A percentile compares a stretch with the other conserved stretches of the same genome.
Conservation (phyloP, 92 coral and sea anemone genomes). For the Isaurus tuberculatus region DNA sequence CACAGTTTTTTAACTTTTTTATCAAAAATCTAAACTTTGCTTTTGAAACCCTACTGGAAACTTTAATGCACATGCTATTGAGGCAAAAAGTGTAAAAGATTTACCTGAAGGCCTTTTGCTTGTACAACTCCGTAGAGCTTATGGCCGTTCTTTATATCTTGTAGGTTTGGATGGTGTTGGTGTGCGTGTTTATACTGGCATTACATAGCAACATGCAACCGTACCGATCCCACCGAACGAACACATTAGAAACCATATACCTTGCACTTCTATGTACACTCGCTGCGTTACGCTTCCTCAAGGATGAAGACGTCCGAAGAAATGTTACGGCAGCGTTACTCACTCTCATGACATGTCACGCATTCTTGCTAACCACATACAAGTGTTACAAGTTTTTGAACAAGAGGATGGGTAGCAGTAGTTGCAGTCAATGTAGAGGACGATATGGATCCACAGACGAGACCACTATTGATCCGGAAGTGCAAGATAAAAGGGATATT, state of each 20-base stretch:
- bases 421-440: slow-evolving; percentile 8
- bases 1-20: too few species aligned
- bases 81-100: too few species aligned
- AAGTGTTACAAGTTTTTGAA: slow-evolving; percentile 62
- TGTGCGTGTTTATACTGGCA: slow-evolving; percentile 64
- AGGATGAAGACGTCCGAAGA: slow-evolving; percentile 48
- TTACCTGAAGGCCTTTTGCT: background rate
- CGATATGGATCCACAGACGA: slow-evolving; percentile 68
- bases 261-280: slow-evolving; percentile 72
- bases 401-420: slow-evolving; percentile 41
- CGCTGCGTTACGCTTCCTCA: slow-evolving; percentile 69
- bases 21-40: too few species aligned
- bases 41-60: too few species aligned
- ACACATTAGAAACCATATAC: slow-evolving; percentile 83
- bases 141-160: background rate
- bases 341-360: slow-evolving; percentile 60
- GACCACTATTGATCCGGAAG: slow-evolving; percentile 47
- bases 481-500: slow-evolving; percentile 48
- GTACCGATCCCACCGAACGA: slow-evolving; percentile 72
- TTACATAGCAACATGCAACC: slow-evolving; percentile 94
- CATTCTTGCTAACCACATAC: slow-evolving; percentile 37
- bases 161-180: slow-evolving; percentile 77
- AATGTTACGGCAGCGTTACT: slow-evolving; percentile 49
- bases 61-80: too few species aligned
- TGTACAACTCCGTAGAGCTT: too few species aligned